A percentile compares a stretch with the other conserved stretches of the same genome.
Conservation (phyloP, 2,797 vertebrate species). For the Epinephelus malabaricus region DNA sequence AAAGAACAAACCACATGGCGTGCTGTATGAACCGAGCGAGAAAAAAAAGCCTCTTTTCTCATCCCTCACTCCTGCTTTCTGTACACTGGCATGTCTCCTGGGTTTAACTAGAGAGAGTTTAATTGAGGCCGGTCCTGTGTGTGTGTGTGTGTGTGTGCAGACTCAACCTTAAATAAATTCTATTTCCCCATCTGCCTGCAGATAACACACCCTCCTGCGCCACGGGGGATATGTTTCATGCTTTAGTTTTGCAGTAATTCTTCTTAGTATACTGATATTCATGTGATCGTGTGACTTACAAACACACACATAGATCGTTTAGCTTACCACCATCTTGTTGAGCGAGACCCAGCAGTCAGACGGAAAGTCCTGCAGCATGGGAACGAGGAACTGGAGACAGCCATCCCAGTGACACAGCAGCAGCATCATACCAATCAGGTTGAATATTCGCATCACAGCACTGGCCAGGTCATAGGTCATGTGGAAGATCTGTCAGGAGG, state of each 20-base stretch:
- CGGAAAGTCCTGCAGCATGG: conserved; percentile 96
- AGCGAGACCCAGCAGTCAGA: conserved; percentile 96
- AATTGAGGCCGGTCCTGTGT: conserved; percentile 50
- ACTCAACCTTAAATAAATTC: conserved; percentile 46
- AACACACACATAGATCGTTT: background rate
- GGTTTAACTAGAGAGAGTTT: conserved; percentile 59
- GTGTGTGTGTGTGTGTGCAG: conserved; percentile 8
- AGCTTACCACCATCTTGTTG: conserved; percentile 96
- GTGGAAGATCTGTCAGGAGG: conserved; percentile 92
- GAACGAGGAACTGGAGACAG: conserved; percentile 96
- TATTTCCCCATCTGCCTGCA: conserved; percentile 31
- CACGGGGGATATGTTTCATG: background rate
- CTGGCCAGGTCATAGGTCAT: conserved; percentile 98
- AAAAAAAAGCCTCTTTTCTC: conserved; percentile 24
- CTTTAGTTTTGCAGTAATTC: background rate
- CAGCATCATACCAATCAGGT: conserved; percentile 97
- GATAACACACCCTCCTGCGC: conserved; percentile 26
- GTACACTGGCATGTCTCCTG: conserved; percentile 54
- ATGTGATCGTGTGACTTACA: background rate
- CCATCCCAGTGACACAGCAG: conserved; percentile 96
- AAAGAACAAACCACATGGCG: conserved; percentile 18
- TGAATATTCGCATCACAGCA: conserved; percentile 95
- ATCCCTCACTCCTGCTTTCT: conserved; percentile 30
- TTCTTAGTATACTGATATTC: background rate
- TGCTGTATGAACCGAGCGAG: conserved; percentile 5